These are phyloP conservation scores for Sesia bembeciformis DNA, from an alignment of 2,888 invertebrate species.

Conservation along the genomic window DNA sequence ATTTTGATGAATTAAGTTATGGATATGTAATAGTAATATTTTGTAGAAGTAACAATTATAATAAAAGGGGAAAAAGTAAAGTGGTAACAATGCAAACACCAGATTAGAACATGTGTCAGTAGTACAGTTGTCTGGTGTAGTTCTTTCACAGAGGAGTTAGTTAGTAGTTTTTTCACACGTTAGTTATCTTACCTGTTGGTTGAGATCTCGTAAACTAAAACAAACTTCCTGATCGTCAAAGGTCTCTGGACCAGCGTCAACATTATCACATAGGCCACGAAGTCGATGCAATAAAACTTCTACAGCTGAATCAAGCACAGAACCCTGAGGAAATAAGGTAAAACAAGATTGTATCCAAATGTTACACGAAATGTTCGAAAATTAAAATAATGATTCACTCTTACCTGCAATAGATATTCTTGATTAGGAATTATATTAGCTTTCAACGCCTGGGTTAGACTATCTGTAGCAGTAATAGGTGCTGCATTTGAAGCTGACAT, in stretches of 20 bases:
- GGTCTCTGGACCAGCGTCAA: conserved; percentile 90
- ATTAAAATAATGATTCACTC: background rate
- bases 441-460: conserved; percentile 83
- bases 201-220: conserved; percentile 83
- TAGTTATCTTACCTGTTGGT: conserved; percentile 55
- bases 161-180: too few species aligned
- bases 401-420: conserved; percentile 86
- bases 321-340: conserved; percentile 78
- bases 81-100: too few species aligned
- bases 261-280: conserved; percentile 94
- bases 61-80: too few species aligned
- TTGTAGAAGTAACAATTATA: too few species aligned
- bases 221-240: conserved; percentile 97
- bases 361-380: background rate
- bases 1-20: too few species aligned
- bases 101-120: too few species aligned
- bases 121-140: too few species aligned
- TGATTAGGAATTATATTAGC: conserved; percentile 93
- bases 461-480: conserved; percentile 82
- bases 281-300: conserved; percentile 92
- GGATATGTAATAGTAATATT: too few species aligned
- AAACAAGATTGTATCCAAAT: background rate
- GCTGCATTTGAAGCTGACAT: conserved; percentile 54
- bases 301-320: conserved; percentile 92
- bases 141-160: too few species aligned